These are phyloP conservation scores for Salarias fasciatus DNA, from an alignment of 2,797 vertebrate genomes.

Conservation along the genomic window DNA sequence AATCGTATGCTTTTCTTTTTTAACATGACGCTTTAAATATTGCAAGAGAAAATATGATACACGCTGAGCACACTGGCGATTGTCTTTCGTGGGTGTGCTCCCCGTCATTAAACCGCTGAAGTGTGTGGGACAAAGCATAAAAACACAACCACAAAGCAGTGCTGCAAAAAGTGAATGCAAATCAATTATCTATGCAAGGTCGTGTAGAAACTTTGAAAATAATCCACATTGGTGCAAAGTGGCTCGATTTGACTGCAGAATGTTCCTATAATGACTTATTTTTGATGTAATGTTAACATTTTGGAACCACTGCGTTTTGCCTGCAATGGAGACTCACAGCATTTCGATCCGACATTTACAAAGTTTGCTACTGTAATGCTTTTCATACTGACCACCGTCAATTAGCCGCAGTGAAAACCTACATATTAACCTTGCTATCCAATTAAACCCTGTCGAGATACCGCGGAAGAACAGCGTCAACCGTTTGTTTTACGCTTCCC, in stretches of 20 bases:
- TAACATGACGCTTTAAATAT: conserved; percentile 9
- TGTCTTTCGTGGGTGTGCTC: conserved; percentile 2
- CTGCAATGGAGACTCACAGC: no score
- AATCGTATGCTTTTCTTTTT: no score
- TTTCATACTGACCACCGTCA: conserved; percentile 3
- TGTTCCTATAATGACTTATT: conserved; percentile 12
- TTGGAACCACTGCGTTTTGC: conserved; percentile 2
- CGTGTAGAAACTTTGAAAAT: conserved; percentile 30
- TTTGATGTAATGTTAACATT: neutral
- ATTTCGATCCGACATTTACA: neutral
- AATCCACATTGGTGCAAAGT: conserved; percentile 45
- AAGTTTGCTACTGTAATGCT: conserved; percentile 9
- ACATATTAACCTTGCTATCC: conserved; percentile 12
- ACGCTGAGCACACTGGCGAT: neutral
- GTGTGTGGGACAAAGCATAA: conserved; percentile 19
- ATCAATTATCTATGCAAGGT: conserved; percentile 70
- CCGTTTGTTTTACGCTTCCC: neutral
- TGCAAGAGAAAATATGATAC: neutral
- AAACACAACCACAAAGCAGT: conserved; percentile 15
- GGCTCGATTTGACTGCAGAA: conserved; percentile 36
- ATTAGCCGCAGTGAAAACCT: conserved; percentile 9
- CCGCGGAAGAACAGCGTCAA: conserved; percentile 13
- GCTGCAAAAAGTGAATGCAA: conserved; percentile 49
- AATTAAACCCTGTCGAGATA: conserved; percentile 8
- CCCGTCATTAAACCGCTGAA: conserved; percentile 16